phyloP scores from a whole-genome alignment of 2,113 vertebrate species.

The Antennarius striatus region DNA sequence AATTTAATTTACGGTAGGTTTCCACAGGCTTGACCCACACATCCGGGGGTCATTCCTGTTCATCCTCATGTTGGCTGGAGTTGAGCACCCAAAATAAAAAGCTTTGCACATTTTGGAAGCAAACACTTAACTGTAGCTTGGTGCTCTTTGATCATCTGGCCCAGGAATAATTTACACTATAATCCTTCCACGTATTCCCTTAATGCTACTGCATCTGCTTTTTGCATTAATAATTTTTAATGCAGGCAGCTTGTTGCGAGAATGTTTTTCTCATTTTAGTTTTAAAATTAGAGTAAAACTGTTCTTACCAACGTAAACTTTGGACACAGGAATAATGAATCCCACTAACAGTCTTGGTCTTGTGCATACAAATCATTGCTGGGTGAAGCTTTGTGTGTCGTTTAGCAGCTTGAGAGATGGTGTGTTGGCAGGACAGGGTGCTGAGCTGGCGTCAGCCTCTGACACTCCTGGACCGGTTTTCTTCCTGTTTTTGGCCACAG shows the following conservation, averaged over 20 bases:
- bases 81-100: too few species aligned
- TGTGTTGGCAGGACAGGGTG: constrained; percentile 38
- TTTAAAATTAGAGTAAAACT: background rate
- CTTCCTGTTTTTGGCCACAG: constrained; percentile 50
- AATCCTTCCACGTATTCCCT: background rate
- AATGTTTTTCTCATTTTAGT: background rate
- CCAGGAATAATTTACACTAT: background rate
- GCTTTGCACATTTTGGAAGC: background rate
- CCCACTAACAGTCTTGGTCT: background rate
- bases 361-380: constrained; percentile 11
- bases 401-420: constrained; percentile 12
- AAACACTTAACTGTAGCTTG: background rate
- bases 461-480: constrained; percentile 38
- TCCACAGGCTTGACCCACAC: too few species aligned
- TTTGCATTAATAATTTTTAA: background rate
- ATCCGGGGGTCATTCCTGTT: too few species aligned
- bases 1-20: too few species aligned
- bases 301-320: background rate
- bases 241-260: too few species aligned
- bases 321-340: background rate
- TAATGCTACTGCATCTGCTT: background rate
- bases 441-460: constrained; percentile 39
- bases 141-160: constrained; percentile 6
- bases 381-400: constrained; percentile 25
- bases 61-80: too few species aligned